Base-by-base conservation (phyloP, 2,113 vertebrate species). In the Thunnus maccoyii region DNA sequence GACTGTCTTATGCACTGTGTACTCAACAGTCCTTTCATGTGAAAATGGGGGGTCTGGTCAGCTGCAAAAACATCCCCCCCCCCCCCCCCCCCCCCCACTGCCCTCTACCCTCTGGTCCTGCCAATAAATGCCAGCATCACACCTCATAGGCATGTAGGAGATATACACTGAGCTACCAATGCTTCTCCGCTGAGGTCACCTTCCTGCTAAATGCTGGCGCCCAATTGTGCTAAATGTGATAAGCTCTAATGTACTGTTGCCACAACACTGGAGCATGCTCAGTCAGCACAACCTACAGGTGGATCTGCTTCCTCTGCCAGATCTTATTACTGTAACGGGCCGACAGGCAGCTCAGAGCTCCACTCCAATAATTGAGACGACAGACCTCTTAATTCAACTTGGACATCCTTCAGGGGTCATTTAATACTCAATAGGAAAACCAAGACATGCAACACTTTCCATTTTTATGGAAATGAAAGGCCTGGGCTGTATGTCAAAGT, bases 41-140 rank as follows among this genome's bases (percentile, higher is more conserved):
- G 85, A 90, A 88, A 88, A 92, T 91, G 84, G 92, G 89, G 88
- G 92, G 90, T 93, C 90, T 87, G 91, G 91, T 95, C 95, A 95
- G 94, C 94, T 95, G 95, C 86, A 91, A 94, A 93, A 95, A 94
- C 95, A 95, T 41, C 57, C 41, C 6, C 60, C 32, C 51, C 16
- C 10, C 12, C 32, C 48, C 41, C 68, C 60, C 3, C 58, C 14
- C 0, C 18, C 60, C 50, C n/a, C 76, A 16, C 55, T 55, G 61
- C 78, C 84, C 82, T 76, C 68, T 32, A 61, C 84, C 87, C 79
- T 68, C 85, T 80, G 64, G 85, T 74, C 89, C 78, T 76, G 86
- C 91, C 92, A 91, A 89, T 91, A 95, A 95, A 93, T 92, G 92
- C 89, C 90, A 92, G 69, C 85, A 88, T 92, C 89, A 90, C 92